Base-by-base conservation (phyloP, 2,888 invertebrate species). In the Agrenia bidenticulata region DNA sequence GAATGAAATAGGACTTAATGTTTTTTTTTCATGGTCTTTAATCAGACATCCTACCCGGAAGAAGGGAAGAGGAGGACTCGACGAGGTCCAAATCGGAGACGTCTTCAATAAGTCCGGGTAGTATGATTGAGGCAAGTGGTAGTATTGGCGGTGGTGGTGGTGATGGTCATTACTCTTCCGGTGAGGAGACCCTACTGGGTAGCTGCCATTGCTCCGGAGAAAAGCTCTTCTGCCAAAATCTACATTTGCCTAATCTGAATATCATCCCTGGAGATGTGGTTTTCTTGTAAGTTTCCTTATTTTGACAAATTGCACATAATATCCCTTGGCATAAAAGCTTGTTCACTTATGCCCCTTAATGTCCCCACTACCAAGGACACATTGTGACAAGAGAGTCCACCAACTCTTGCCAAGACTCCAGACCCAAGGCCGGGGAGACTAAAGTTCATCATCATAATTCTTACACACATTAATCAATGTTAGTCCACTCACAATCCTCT, bases 211-310 rank as follows among this genome's bases (percentile, higher is more conserved):
- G 75, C 57, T 65, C 66, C 11, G 63, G 49, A 1, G 73, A 73
- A 58, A 73, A 75, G 53, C 63, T 75, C 19, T 65, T 73, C 55
- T 75, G 75, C 63, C 72, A 73, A 59, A 75, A 75, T 69, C 66
- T 73, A 42, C 69, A 69, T 60, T 61, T 63, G 27, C 55, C 64
- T 59, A 66, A 70, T 65, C 69, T 74, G 27, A 61, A 57, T 39
- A 62, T 51, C 27, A 66, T 73, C 63, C 75, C 73, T 15, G 26
- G 65, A 53, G 75, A 70, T 41, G 72, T 75, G 41, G 64, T 66
- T 26, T 73, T 73, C 45, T 50, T 75, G 75, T 75, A 62, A 75
- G 73, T 63, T 49, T 45, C 17, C 15, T 37, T 53, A 50, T 51
- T 23, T 51, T 51, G 51, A 23, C 51, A 55, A 27, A 32, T 27